Conservation (phyloP, 2,113 vertebrate genomes). For the Boulengerochromis microlepis region DNA sequence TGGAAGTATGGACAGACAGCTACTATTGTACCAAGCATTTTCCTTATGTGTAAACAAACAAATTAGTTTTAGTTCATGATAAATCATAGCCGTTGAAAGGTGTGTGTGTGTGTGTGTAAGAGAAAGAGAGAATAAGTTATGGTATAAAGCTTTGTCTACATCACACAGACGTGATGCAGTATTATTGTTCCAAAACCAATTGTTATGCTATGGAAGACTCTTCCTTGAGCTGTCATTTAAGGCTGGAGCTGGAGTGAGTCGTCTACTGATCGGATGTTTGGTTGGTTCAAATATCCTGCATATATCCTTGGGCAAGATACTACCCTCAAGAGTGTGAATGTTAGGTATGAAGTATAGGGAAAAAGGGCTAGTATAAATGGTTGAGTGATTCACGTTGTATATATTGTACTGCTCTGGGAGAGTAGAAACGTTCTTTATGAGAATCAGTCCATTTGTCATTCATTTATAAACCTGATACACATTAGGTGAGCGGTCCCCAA, state of each 20-base stretch:
- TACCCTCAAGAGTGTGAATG: not conserved
- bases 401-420: not conserved
- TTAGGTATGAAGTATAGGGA: not conserved
- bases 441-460: not conserved
- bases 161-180: not conserved
- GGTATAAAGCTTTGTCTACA: not conserved
- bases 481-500: not conserved
- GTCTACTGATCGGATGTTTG: not conserved
- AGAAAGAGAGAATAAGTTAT: not conserved
- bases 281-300: not conserved
- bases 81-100: not conserved
- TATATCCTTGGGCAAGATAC: not conserved
- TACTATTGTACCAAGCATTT: not conserved
- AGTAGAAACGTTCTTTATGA: not conserved
- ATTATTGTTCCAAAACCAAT: not conserved
- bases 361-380: not conserved
- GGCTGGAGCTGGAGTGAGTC: too few relatives aligned
- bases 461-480: not conserved
- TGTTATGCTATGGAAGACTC: not conserved
- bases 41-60: conserved; percentile 16
- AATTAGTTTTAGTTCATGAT: not conserved
- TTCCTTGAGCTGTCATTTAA: not conserved
- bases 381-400: not conserved
- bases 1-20: not conserved
- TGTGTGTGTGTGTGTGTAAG: not conserved